phyloP scores from a whole-genome alignment of 2,888 invertebrate genomes.

The Bellardia pandia region DNA sequence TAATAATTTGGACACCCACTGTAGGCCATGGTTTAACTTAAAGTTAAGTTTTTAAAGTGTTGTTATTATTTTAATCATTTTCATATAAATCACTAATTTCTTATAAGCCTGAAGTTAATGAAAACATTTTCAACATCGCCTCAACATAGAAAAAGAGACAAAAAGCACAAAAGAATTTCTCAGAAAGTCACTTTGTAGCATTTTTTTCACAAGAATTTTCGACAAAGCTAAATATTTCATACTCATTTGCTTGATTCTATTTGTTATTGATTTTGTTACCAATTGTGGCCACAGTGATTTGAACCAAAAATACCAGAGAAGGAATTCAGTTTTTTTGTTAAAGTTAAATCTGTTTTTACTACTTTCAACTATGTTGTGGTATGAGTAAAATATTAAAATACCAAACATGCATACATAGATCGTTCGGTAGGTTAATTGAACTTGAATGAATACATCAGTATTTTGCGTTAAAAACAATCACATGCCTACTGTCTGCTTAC shows the following conservation, averaged over 20 bases:
- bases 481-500: neutral
- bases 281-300: neutral
- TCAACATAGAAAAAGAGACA: no score
- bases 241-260: neutral
- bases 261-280: neutral
- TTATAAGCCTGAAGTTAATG: no score
- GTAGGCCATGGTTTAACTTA: no score
- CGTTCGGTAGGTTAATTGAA: constrained; percentile 7
- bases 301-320: neutral
- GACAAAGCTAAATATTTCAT: neutral
- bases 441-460: constrained; percentile 9
- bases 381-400: neutral
- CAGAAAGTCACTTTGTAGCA: no score
- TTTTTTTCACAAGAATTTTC: no score
- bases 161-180: no score
- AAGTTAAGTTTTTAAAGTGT: no score
- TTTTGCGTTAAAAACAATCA: constrained; percentile 26
- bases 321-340: neutral
- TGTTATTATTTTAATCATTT: no score
- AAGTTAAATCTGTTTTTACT: neutral
- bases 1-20: no score
- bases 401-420: neutral
- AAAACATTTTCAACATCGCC: no score
- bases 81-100: no score
- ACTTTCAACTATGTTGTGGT: neutral